phyloP scores from a whole-genome alignment of 2,113 vertebrate species.

The Penelope pileata region DNA sequence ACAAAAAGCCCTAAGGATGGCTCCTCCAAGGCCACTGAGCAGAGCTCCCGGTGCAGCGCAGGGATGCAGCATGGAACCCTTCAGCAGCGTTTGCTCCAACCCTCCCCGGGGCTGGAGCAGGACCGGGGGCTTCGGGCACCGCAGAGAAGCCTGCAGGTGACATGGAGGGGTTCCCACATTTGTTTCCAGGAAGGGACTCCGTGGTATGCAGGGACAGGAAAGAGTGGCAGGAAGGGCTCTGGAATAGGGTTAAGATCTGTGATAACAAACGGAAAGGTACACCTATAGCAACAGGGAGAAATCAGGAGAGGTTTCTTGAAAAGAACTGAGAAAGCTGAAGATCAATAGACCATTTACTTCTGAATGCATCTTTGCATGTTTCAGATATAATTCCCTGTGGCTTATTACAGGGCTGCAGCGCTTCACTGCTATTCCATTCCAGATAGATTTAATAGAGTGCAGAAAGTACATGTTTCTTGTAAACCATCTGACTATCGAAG shows the following conservation, averaged over 20 bases:
- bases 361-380: not conserved
- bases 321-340: not conserved
- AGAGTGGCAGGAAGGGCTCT: not conserved
- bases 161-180: not conserved
- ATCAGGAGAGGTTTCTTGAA: not conserved
- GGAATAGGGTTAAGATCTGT: not conserved
- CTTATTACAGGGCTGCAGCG: not conserved
- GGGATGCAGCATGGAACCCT: not conserved
- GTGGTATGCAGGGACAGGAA: not conserved
- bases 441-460: not conserved
- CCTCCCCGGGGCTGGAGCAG: not conserved
- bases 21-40: not conserved
- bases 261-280: not conserved
- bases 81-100: not conserved
- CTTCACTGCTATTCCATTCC: not conserved
- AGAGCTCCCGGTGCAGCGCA: fast-evolving
- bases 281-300: not conserved
- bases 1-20: not conserved
- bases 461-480: not conserved
- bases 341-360: not conserved
- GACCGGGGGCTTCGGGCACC: not conserved
- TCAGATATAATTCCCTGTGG: not conserved
- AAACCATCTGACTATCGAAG: not conserved
- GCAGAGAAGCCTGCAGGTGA: not conserved
- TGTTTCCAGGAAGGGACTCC: not conserved